These are phyloP conservation scores for Cryptomyrus ogoouensis DNA, from an alignment of 2,113 vertebrate genomes.

Conservation along the genomic window DNA sequence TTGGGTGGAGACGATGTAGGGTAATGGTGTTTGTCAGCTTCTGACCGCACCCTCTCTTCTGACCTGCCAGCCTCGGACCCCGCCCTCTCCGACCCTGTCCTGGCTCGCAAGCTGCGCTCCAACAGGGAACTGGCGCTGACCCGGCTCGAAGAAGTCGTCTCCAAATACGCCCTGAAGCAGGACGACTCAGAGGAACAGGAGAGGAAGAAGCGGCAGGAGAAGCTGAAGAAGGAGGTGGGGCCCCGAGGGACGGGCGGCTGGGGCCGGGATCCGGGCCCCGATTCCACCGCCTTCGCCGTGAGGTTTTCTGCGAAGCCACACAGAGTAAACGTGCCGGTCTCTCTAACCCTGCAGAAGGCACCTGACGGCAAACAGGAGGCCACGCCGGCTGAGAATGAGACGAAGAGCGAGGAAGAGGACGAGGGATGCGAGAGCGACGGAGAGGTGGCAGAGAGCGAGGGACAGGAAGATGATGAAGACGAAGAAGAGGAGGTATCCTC, in stretches of 20 bases:
- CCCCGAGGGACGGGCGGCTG: background rate
- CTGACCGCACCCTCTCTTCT: background rate
- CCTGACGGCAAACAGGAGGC: conserved; percentile 26
- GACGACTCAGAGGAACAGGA: conserved; percentile 69
- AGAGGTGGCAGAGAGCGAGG: conserved; percentile 32
- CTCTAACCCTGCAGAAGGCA: background rate
- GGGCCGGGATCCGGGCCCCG: background rate
- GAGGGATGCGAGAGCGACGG: background rate
- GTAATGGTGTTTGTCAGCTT: background rate
- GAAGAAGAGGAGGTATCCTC: conserved; percentile 67
- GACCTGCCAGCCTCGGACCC: conserved; percentile 61
- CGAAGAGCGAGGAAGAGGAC: conserved; percentile 10
- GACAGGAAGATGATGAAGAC: conserved; percentile 40
- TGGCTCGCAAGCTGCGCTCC: conserved; percentile 62
- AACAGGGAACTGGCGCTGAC: conserved; percentile 65
- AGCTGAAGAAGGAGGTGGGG: conserved; percentile 51
- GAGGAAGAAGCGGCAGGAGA: conserved; percentile 44
- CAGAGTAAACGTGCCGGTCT: background rate
- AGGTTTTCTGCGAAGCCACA: background rate
- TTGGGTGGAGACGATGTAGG: background rate
- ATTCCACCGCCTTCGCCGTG: background rate
- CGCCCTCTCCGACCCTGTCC: conserved; percentile 52
- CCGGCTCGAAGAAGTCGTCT: conserved; percentile 72
- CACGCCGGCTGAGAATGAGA: conserved; percentile 22
- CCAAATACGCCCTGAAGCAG: conserved; percentile 67